Evolutionary conservation across 2,113 vertebrate genomes (phyloP), one percentile per base, ranked within the genome.

Genomic region (Syngnathoides biaculeatus): DNA sequence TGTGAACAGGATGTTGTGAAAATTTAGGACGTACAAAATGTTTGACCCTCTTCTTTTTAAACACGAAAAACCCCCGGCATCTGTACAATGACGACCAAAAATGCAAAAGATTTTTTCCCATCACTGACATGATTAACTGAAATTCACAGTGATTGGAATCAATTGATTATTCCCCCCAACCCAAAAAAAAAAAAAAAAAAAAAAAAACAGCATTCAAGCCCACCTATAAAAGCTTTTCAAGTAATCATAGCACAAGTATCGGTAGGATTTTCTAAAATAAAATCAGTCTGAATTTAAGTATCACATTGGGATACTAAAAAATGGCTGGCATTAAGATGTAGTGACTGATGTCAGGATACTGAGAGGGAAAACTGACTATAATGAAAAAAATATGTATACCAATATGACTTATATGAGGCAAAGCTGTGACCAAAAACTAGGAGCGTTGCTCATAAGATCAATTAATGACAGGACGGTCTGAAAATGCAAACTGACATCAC

Each of bases 401-500:
- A 43, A 43, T 43, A 43, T 43, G 42, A 19, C 2, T 14, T 7
- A 17, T 27, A 57, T 30, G 55, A 6, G 11, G 5, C 9, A 55
- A 55, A 24, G 22, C 8, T 6, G 14, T 30, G 14, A 30, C 27
- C 26, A 57, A 57, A 57, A 57, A 57, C 15, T 17, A 30, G 19
- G 10, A 12, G 19, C 20, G 2, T 8, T 10, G 15, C 6, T 14
- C 8, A 27, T 12, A 40, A 40, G 20, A 6, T 40, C 8, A 40
- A 42, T 40, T 2, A 24, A 11, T 42, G 35, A 12, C 38, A 2
- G 22, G 2, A 42, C 7, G 2, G 12, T 4, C n/a, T 42, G n/a
- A 38, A 62, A 62, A 62, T 5, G 39, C 17, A 59, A 59, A 38
- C 9, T 59, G 64, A 65, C n/a, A 22, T n/a, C 50, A 19, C 53